These are phyloP conservation scores for Dendrolimus pini DNA, from an alignment of 2,888 invertebrate species.

Conservation along the genomic window DNA sequence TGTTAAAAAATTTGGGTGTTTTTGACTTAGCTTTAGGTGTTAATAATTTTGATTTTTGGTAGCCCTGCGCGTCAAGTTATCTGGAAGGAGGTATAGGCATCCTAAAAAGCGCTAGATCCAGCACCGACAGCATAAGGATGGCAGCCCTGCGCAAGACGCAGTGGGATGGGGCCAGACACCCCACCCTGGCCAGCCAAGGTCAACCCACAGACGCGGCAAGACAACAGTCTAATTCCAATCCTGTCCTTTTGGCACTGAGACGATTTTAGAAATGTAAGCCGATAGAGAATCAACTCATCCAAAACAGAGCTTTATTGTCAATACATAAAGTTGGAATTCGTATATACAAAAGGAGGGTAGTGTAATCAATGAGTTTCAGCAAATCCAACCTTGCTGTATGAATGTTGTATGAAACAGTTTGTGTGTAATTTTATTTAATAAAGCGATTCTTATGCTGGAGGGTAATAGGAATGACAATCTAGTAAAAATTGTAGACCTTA, in stretches of 20 bases:
- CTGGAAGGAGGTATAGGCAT: too few relatives aligned
- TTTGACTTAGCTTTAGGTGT: too few relatives aligned
- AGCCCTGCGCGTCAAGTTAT: too few relatives aligned
- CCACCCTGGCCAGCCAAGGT: conserved; percentile 62
- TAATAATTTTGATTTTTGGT: too few relatives aligned
- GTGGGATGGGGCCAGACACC: conserved; percentile 41
- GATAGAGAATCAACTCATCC: conserved; percentile 9
- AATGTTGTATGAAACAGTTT: conserved; percentile 47
- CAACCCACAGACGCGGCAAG: conserved; percentile 18
- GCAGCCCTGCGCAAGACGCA: conserved; percentile 3
- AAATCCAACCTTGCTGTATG: conserved; percentile 22
- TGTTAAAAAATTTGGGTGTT: too few relatives aligned
- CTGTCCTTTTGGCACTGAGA: conserved; percentile 7
- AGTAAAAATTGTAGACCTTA: too few relatives aligned
- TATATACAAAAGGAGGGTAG: conserved; percentile 12
- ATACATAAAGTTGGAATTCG: conserved; percentile 24
- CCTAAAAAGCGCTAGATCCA: too few relatives aligned
- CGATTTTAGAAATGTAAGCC: background rate
- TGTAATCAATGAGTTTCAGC: conserved; percentile 52
- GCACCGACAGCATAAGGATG: too few relatives aligned
- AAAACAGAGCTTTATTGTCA: conserved; percentile 17
- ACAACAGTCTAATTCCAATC: conserved; percentile 32
- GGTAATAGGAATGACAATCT: too few relatives aligned
- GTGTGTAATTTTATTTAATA: conserved; percentile 39
- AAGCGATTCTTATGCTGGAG: conserved; percentile 17